phyloP scores from a whole-genome alignment of 2,888 invertebrate genomes.

The Tenodera sinensis region DNA sequence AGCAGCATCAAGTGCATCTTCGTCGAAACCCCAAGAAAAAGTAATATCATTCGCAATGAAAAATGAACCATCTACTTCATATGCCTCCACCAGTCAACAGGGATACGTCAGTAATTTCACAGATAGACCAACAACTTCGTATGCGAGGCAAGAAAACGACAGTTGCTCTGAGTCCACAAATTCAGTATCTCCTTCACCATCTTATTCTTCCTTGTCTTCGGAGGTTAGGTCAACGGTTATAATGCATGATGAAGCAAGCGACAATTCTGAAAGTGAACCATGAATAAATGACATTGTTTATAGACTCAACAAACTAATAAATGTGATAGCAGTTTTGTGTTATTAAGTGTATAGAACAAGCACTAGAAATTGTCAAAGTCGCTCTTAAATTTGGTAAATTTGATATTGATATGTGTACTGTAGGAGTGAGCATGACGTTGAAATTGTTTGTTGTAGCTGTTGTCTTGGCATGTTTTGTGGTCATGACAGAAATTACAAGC shows the following conservation, averaged over 20 bases:
- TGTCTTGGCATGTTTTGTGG: too few relatives aligned
- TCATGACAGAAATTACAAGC: too few relatives aligned
- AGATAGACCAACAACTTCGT: neutral
- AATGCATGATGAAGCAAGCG: neutral
- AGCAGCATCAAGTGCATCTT: neutral
- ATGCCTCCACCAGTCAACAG: neutral
- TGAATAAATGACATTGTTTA: too few relatives aligned
- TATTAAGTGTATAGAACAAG: too few relatives aligned
- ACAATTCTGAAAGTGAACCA: neutral
- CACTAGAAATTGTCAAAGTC: too few relatives aligned
- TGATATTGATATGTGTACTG: too few relatives aligned
- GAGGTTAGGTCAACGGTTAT: neutral
- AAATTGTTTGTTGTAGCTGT: too few relatives aligned
- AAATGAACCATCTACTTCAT: neutral
- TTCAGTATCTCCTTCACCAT: neutral
- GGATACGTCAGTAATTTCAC: neutral
- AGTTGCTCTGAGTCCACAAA: neutral
- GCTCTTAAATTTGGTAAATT: too few relatives aligned
- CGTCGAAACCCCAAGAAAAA: neutral
- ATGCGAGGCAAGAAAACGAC: neutral
- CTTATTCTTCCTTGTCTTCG: neutral
- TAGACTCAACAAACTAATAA: too few relatives aligned
- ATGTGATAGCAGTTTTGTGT: too few relatives aligned
- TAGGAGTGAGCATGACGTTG: too few relatives aligned
- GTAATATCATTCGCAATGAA: neutral